phyloP scores from a whole-genome alignment of 2,797 vertebrate species.

The Myiotriccus ornatus region DNA sequence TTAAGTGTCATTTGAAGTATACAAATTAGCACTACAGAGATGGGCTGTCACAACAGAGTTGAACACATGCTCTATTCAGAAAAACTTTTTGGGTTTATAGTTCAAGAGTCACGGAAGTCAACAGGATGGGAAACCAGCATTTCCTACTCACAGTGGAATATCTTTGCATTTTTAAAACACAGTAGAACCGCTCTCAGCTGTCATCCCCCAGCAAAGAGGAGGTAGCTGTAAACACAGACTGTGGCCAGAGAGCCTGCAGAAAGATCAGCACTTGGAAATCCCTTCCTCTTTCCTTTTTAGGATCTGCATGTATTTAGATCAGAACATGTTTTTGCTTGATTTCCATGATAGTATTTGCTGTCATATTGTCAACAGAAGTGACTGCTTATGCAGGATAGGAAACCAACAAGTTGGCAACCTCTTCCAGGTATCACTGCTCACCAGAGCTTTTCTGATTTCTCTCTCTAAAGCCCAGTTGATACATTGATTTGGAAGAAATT shows the following conservation, averaged over 20 bases:
- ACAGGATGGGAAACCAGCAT: not conserved
- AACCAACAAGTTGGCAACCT: not conserved
- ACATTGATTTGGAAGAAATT: not conserved
- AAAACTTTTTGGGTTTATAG: not conserved
- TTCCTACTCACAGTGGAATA: not conserved
- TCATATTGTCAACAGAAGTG: not conserved
- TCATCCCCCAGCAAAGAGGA: not conserved
- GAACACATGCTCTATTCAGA: not conserved
- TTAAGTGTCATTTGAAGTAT: not conserved
- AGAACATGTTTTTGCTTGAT: not conserved
- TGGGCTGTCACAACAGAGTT: not conserved
- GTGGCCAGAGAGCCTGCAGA: not conserved
- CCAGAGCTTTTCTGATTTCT: not conserved
- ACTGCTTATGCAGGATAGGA: not conserved
- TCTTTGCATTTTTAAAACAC: not conserved
- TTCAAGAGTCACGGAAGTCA: not conserved
- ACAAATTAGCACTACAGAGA: not conserved
- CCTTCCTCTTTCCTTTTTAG: not conserved
- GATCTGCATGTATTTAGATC: not conserved
- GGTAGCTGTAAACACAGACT: not conserved
- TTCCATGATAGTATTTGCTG: not conserved
- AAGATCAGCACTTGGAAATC: not conserved
- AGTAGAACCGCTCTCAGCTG: not conserved
- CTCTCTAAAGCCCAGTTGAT: not conserved
- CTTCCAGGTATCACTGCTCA: not conserved